Conservation (phyloP, 2,888 invertebrate species). For the Ashinkailepas kermadecensis region DNA sequence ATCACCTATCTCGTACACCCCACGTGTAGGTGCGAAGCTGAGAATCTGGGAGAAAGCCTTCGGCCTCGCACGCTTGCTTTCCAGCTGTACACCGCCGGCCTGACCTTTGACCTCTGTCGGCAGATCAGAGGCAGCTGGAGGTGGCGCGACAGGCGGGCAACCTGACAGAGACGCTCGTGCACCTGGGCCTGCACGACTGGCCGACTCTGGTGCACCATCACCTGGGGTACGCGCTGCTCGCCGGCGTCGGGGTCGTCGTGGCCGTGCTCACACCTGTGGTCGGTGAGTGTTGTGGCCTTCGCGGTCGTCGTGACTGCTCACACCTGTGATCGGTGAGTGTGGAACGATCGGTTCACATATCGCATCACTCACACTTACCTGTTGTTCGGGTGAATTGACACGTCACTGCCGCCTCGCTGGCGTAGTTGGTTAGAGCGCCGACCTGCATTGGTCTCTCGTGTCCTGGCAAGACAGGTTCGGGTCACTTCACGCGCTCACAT, state of each 20-base stretch:
- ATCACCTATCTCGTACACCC: too few species aligned
- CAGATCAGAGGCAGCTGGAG: neutral
- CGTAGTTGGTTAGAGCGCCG: too few species aligned
- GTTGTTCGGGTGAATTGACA: too few species aligned
- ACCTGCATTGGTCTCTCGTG: too few species aligned
- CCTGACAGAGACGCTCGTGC: neutral
- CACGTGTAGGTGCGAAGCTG: too few species aligned
- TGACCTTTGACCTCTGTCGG: neutral
- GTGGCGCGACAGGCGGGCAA: neutral
- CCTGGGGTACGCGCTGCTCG: slow-evolving; percentile 15
- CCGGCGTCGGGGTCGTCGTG: neutral
- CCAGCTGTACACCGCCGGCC: neutral
- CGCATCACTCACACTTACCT: too few species aligned
- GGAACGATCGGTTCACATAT: too few species aligned
- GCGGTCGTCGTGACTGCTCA: neutral
- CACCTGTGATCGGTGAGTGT: neutral
- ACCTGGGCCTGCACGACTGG: slow-evolving; percentile 13
- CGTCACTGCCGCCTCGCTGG: too few species aligned
- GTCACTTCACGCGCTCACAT: too few species aligned
- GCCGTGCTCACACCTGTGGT: neutral
- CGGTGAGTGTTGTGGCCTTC: neutral
- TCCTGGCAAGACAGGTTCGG: too few species aligned
- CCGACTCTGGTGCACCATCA: slow-evolving; percentile 7
- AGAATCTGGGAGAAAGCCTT: too few species aligned
- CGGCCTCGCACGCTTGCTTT: too few species aligned